These are phyloP conservation scores for Theodoxus fluviatilis DNA, from an alignment of 2,888 invertebrate genomes.

Conservation along the genomic window DNA sequence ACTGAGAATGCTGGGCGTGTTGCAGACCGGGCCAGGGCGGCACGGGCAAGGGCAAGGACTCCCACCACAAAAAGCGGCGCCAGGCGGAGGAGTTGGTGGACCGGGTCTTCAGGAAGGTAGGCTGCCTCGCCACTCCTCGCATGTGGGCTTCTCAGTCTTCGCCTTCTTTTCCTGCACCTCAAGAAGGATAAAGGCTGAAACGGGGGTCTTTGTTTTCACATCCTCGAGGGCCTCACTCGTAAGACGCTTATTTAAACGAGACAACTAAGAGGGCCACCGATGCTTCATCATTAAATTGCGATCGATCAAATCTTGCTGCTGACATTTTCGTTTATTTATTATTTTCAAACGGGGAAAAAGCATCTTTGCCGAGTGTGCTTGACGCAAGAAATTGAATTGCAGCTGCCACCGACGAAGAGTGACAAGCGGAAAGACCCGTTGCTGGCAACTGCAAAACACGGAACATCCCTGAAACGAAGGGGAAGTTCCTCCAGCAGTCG, in stretches of 20 bases:
- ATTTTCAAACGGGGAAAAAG: neutral
- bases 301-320: neutral
- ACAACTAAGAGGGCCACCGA: too few species aligned
- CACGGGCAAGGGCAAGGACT: constrained; percentile 35
- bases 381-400: neutral
- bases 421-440: constrained; percentile 21
- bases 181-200: too few species aligned
- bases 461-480: constrained; percentile 7
- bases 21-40: too few species aligned
- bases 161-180: too few species aligned
- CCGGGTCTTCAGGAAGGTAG: constrained; percentile 53
- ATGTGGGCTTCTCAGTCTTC: too few species aligned
- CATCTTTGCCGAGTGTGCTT: neutral
- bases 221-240: too few species aligned
- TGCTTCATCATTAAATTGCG: too few species aligned
- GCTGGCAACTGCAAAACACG: neutral
- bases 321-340: neutral
- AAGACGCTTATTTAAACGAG: too few species aligned
- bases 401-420: constrained; percentile 22
- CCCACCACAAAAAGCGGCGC: constrained; percentile 45
- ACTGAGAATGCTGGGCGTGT: too few species aligned
- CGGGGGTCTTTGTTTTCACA: too few species aligned
- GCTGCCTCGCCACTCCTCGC: too few species aligned
- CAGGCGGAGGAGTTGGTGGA: constrained; percentile 55
- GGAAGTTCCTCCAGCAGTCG: constrained; percentile 7